phyloP scores from a whole-genome alignment of 2,113 vertebrate genomes.

The Cricetomys ansorgei region DNA sequence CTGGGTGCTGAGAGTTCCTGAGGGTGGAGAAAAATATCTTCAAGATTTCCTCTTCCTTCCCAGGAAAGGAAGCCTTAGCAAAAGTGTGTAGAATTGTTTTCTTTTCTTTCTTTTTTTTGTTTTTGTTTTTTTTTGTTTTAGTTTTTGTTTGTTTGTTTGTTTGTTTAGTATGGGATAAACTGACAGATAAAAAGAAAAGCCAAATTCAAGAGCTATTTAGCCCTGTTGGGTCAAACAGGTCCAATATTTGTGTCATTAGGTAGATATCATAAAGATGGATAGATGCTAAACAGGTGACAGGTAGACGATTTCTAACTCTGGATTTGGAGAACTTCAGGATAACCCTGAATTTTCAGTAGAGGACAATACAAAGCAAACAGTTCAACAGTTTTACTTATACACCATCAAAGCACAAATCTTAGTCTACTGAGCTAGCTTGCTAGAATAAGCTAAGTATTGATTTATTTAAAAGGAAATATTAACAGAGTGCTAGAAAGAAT shows the following conservation, averaged over 20 bases:
- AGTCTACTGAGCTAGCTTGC: conserved; percentile 25
- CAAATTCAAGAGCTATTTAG: not conserved
- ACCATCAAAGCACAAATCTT: conserved; percentile 3
- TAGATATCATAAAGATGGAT: too few relatives aligned
- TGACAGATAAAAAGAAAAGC: not conserved
- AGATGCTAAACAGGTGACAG: not conserved
- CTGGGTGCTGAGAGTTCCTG: too few relatives aligned
- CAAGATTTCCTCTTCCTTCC: not conserved
- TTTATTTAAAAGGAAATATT: conserved; percentile 10
- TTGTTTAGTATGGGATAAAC: not conserved
- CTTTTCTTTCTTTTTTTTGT: not conserved
- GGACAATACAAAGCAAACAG: conserved; percentile 10
- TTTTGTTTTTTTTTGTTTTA: too few relatives aligned
- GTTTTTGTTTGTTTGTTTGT: too few relatives aligned
- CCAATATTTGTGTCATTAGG: not conserved
- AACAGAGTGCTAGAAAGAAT: not conserved
- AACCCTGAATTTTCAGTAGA: not conserved
- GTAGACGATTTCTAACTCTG: not conserved
- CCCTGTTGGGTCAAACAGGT: not conserved
- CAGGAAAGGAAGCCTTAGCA: not conserved
- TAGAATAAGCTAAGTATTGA: conserved; percentile 32
- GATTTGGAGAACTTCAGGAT: not conserved
- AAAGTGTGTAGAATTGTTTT: not conserved
- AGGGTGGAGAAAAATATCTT: not conserved
- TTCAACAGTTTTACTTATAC: not conserved